phyloP scores from a whole-genome alignment of 2,888 invertebrate species.

The Prosapia bicincta region DNA sequence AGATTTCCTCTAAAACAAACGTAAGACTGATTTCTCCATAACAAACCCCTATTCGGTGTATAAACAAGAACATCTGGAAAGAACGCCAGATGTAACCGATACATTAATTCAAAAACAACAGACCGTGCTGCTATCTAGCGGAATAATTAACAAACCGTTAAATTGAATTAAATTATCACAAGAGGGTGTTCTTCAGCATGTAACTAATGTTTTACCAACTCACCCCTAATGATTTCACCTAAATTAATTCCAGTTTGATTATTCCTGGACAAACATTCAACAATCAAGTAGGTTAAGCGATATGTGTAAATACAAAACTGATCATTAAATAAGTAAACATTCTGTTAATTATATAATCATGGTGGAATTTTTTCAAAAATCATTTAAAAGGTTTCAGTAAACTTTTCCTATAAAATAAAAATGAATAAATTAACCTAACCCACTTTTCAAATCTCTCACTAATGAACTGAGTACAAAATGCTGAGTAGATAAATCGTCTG shows the following conservation, averaged over 20 bases:
- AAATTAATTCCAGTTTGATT: too few species aligned
- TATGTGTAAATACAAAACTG: not conserved
- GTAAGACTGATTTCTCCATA: not conserved
- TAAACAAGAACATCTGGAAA: not conserved
- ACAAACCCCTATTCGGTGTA: not conserved
- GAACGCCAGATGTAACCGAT: not conserved
- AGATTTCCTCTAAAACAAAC: not conserved
- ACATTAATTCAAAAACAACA: constrained; percentile 2
- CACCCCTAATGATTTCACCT: too few species aligned
- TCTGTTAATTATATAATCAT: too few species aligned
- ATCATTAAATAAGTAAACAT: not conserved
- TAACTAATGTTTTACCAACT: not conserved
- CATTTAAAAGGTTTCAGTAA: too few species aligned
- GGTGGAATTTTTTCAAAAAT: too few species aligned
- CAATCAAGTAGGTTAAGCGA: too few species aligned
- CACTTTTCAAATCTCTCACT: too few species aligned
- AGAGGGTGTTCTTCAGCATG: not conserved
- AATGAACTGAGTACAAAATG: too few species aligned
- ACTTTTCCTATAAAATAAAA: too few species aligned
- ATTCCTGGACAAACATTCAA: too few species aligned
- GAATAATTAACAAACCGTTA: not conserved
- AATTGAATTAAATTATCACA: not conserved
- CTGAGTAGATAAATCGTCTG: too few species aligned
- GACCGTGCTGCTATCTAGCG: not conserved
- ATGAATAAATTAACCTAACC: too few species aligned